These are phyloP conservation scores for Octopus sinensis DNA, from an alignment of 1,140 invertebrate species.

Conservation along the genomic window DNA sequence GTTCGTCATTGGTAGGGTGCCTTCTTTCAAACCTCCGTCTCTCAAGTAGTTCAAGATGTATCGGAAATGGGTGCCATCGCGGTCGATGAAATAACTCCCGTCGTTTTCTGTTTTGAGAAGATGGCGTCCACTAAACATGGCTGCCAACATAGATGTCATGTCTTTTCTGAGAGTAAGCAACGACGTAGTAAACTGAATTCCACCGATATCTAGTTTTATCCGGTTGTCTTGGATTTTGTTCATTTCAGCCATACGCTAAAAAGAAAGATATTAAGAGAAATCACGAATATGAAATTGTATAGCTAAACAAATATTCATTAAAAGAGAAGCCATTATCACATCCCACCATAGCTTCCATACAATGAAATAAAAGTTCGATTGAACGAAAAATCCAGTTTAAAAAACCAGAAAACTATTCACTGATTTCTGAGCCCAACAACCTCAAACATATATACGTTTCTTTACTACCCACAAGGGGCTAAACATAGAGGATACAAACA, in stretches of 20 bases:
- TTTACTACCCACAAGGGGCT: too few relatives aligned
- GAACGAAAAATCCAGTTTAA: too few relatives aligned
- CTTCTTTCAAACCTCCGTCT: constrained; percentile 49
- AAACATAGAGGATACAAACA: too few relatives aligned
- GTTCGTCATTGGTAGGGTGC: constrained; percentile 40
- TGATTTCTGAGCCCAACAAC: too few relatives aligned
- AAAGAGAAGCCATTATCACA: too few relatives aligned
- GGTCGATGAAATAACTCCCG: constrained; percentile 46
- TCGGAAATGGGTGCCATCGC: constrained; percentile 53
- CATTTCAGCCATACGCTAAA: constrained; percentile 48
- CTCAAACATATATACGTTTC: too few relatives aligned
- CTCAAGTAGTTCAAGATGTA: constrained; percentile 50
- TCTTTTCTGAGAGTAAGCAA: constrained; percentile 49
- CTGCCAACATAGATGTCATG: constrained; percentile 51
- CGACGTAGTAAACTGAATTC: constrained; percentile 52
- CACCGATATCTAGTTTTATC: constrained; percentile 55
- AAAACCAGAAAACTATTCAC: too few relatives aligned
- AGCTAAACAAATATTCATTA: too few relatives aligned
- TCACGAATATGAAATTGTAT: background rate
- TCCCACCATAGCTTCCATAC: too few relatives aligned
- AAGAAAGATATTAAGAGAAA: constrained; percentile 19
- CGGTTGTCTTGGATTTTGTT: constrained; percentile 46
- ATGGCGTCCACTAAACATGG: constrained; percentile 54
- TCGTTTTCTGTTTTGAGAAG: constrained; percentile 4
- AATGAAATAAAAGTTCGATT: too few relatives aligned